A percentile compares a stretch with the other conserved stretches of the same genome.
Evolutionary conservation across 2,888 invertebrate species (phyloP).

Genomic region (Chymomyza caudatula): DNA sequence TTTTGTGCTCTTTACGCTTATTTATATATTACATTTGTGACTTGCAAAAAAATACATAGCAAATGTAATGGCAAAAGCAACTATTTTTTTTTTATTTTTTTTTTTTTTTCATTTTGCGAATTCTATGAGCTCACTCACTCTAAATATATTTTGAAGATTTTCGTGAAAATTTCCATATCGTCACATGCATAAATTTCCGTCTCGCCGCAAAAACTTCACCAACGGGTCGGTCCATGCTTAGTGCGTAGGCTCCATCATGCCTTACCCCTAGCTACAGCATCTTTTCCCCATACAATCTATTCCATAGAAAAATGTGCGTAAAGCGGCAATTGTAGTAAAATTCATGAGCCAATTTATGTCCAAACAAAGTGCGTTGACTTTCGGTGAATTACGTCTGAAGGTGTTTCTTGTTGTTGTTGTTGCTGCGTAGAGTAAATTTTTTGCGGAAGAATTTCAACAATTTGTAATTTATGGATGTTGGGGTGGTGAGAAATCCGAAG

Average conservation of each 20-base stretch:
- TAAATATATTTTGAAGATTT: neutral
- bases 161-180: neutral
- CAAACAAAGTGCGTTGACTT: constrained; percentile 58
- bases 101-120: neutral
- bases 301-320: constrained; percentile 54
- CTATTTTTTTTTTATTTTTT: neutral
- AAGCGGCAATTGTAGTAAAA: constrained; percentile 70
- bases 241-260: constrained; percentile 7
- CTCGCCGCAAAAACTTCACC: neutral
- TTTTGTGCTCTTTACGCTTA: too few species aligned
- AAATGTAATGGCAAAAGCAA: too few species aligned
- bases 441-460: constrained; percentile 66
- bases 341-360: constrained; percentile 52
- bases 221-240: constrained; percentile 7
- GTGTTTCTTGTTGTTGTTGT: constrained; percentile 9
- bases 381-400: constrained; percentile 10
- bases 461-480: constrained; percentile 38
- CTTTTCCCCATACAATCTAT: too few species aligned
- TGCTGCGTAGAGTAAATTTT: constrained; percentile 15
- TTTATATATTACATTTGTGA: too few species aligned
- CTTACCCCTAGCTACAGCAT: neutral
- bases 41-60: too few species aligned
- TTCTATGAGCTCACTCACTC: neutral
- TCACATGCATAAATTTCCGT: constrained; percentile 33
- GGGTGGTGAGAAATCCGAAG: constrained; percentile 24